Evolutionary conservation across 2,797 vertebrate genomes (phyloP).

Genomic region (Epinephelus awoara): DNA sequence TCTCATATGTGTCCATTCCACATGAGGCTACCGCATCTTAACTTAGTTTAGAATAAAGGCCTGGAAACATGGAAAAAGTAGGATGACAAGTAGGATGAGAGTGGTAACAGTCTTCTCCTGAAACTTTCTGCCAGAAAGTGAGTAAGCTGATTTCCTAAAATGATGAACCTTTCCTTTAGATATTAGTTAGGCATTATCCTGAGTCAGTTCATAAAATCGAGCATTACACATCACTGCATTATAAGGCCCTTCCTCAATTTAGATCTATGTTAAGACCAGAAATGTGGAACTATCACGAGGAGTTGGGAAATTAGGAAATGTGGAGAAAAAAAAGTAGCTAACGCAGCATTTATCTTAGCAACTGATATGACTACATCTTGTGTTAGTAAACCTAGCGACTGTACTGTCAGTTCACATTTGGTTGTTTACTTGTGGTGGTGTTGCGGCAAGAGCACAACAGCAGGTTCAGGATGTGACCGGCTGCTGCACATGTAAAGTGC

Average conservation of each 20-base stretch:
- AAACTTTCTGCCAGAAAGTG: background rate
- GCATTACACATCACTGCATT: background rate
- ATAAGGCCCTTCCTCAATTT: background rate
- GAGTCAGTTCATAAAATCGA: background rate
- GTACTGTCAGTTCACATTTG: background rate
- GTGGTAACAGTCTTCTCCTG: no score
- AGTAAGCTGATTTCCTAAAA: background rate
- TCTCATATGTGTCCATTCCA: background rate
- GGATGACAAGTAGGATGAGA: no score
- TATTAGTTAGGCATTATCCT: background rate
- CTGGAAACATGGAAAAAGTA: background rate
- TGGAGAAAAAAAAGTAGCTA: constrained; percentile 23
- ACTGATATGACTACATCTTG: background rate
- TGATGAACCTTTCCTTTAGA: background rate
- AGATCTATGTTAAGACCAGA: background rate
- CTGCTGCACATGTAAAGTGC: constrained; percentile 37
- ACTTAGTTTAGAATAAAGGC: background rate
- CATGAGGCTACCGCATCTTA: background rate
- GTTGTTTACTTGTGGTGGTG: background rate
- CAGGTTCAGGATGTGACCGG: background rate
- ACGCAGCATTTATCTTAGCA: constrained; percentile 15
- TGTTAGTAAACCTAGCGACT: background rate
- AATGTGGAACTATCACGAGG: constrained; percentile 15
- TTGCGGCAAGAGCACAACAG: background rate
- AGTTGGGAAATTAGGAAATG: constrained; percentile 40